These are phyloP conservation scores for Coecobrya sp. DNA, from an alignment of 2,888 invertebrate species.

Conservation along the genomic window DNA sequence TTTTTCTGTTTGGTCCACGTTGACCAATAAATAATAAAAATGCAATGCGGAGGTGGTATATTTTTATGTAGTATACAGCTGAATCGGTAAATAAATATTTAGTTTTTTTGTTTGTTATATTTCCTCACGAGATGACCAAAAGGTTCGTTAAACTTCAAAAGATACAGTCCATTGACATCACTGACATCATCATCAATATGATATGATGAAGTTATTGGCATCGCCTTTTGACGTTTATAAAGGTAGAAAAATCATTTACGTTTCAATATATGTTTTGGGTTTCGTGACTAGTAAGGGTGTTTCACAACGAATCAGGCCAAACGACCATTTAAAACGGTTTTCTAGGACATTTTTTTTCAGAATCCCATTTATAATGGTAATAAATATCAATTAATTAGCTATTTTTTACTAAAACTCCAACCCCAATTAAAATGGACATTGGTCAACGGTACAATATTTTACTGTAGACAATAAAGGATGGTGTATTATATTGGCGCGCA, in stretches of 20 bases:
- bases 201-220: neutral
- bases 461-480: too few species aligned
- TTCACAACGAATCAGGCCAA: too few species aligned
- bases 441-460: too few species aligned
- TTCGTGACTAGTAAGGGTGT: too few species aligned
- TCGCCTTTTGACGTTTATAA: neutral
- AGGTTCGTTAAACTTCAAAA: conserved; percentile 62
- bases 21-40: neutral
- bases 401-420: too few species aligned
- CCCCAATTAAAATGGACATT: too few species aligned
- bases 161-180: conserved; percentile 2
- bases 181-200: conserved; percentile 16
- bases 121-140: conserved; percentile 21
- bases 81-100: conserved; percentile 38
- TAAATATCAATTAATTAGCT: too few species aligned
- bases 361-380: too few species aligned
- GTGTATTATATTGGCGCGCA: too few species aligned
- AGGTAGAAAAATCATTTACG: neutral
- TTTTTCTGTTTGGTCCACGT: neutral
- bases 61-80: neutral
- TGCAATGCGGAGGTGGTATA: neutral
- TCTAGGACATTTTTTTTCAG: too few species aligned
- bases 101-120: neutral
- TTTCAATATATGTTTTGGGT: too few species aligned
- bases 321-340: too few species aligned